These are phyloP conservation scores for Charaxes varanes DNA, from an alignment of 1,140 invertebrate species.

Conservation along the genomic window DNA sequence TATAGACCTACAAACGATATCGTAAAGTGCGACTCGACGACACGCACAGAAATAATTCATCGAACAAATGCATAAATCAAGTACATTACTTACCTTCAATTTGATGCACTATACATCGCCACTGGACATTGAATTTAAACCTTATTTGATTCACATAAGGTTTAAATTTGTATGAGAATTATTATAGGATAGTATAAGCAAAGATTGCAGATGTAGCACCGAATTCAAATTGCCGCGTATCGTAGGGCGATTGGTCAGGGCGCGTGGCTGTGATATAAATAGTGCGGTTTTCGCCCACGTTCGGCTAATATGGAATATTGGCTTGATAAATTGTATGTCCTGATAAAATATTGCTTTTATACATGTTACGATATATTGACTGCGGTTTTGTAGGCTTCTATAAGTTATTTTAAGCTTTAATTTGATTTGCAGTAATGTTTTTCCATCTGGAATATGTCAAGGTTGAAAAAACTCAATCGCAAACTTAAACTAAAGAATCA, in stretches of 20 bases:
- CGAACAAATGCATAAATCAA: conserved; percentile 63
- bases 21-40: conserved; percentile 44
- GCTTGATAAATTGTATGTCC: conserved; percentile 29
- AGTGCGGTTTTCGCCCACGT: conserved; percentile 47
- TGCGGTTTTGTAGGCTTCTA: neutral
- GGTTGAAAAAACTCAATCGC: too few species aligned
- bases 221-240: conserved; percentile 62
- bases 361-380: conserved; percentile 5
- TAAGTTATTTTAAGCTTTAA: too few species aligned
- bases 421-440: too few species aligned
- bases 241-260: conserved; percentile 59
- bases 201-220: conserved; percentile 39
- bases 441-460: too few species aligned
- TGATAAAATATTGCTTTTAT: conserved; percentile 11
- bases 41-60: conserved; percentile 54
- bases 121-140: conserved; percentile 3
- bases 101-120: conserved; percentile 4
- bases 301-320: conserved; percentile 40
- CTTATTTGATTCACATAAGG: conserved; percentile 20
- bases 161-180: conserved; percentile 2
- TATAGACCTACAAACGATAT: conserved; percentile 34
- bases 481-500: too few species aligned
- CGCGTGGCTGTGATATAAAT: conserved; percentile 59
- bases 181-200: conserved; percentile 16
- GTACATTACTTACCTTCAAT: conserved; percentile 28